Evolutionary conservation across 2,888 invertebrate species (phyloP), one percentile per base, ranked within the genome.

Genomic region (Parnassius glacialis): DNA sequence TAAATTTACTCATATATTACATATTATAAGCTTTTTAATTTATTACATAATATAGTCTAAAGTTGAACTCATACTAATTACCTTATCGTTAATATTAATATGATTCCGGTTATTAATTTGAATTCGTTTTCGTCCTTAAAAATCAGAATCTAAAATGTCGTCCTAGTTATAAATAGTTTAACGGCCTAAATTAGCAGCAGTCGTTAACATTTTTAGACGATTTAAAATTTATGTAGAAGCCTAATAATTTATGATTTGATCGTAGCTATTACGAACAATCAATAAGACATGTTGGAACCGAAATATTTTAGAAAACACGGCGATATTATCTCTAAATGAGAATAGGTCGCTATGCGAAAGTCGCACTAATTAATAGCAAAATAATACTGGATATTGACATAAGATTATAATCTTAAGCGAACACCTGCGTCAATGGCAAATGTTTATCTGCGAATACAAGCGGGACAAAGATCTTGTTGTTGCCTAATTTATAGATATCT

Each of bases 381-480:
- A 70, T 64, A 69, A 70, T 68, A 69, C 65, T 65, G 60, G 67
- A 68, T 80, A 76, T 83, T 81, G 85, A 83, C 82, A 74, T 66
- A 56, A 81, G 90, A 90, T 90, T 85, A 82, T 34, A 74, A 82
- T 80, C 73, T 68, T 52, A 70, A 55, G 59, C 65, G 65, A 57
- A 68, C 90, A 90, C 87, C 90, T 90, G 90, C 62, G 13, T 83
- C 72, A 68, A 70, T 78, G 73, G 82, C 81, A 82, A 87, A 85
- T 79, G 77, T 74, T 78, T 83, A 84, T 84, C 81, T 81, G 87
- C 87, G 73, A 87, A 86, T 80, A 77, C 72, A 76, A 71, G 74
- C 70, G 73, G 77, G 74, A 86, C 84, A 87, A 81, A 78, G 84
- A 79, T 79, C 79, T 82, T 72, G 76, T 80, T 85, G 82, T 83